Evolutionary conservation across 2,888 invertebrate species (phyloP).

Genomic region (Heteromyza rotundicornis): DNA sequence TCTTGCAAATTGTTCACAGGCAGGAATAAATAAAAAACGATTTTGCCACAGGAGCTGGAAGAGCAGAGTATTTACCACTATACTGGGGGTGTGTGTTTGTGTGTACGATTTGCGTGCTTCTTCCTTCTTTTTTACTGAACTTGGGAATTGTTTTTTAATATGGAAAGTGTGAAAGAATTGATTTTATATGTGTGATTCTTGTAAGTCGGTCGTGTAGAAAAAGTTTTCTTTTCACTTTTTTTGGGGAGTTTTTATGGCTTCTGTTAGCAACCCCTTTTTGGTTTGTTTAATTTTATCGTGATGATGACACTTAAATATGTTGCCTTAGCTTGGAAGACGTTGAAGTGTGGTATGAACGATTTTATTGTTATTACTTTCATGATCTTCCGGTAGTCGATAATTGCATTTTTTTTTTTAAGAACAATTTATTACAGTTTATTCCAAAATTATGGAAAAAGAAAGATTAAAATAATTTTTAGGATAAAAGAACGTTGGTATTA

Average conservation of each 20-base stretch:
- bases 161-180: constrained; percentile 39
- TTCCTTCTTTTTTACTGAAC: constrained; percentile 41
- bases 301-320: background rate
- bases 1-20: constrained; percentile 45
- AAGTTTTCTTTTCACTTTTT: constrained; percentile 10
- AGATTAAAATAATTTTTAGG: too few relatives aligned
- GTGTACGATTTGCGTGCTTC: background rate
- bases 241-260: background rate
- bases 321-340: background rate
- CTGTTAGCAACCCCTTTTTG: background rate
- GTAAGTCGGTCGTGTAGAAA: too few relatives aligned
- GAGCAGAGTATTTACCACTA: background rate
- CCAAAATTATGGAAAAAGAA: too few relatives aligned
- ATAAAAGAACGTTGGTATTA: too few relatives aligned
- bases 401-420: too few relatives aligned
- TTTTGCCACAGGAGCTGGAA: background rate
- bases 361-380: background rate
- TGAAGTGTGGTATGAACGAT: background rate
- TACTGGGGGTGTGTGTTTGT: background rate
- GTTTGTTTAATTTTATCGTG: background rate
- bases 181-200: constrained; percentile 25
- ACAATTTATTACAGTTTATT: too few relatives aligned
- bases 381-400: too few relatives aligned
- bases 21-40: background rate
- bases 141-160: constrained; percentile 58